Base-by-base conservation (phyloP, 2,797 vertebrate species). In the Jordanella pulchra region DNA sequence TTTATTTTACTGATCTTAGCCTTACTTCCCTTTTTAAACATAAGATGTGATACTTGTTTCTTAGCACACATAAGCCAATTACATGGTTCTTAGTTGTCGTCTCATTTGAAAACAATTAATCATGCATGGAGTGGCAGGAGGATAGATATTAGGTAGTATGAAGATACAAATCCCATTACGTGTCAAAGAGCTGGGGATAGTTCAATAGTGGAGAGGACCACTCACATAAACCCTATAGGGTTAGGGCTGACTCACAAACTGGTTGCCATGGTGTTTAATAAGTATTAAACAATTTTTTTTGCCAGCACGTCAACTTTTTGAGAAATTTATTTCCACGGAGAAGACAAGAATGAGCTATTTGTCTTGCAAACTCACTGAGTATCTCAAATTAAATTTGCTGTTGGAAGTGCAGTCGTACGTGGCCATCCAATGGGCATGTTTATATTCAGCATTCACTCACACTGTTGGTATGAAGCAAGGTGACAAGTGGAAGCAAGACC, bases 21-120 rank as follows among this genome's bases (percentile, higher is more conserved):
- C 63, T 65, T 48, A 50, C 35, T 18, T 81, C 65, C 72, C n/a
- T 60, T 67, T 30, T 47, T 51, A 64, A 71, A 78, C 72, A 64
- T 61, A 30, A 70, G 42, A 72, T 48, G 30, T 21, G n/a, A 53
- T 55, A 28, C 21, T 82, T 1, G 45, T 81, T 75, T 51, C 60
- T 54, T 73, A 51, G 65, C 76, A 78, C 72, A 89, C 81, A 79
- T 77, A 84, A 89, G 79, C 81, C 84, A 86, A 87, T 89, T 86
- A 84, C 83, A 86, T 80, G 66, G 77, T 76, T 84, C 85, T 86
- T 85, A 86, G 44, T 75, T 65, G 71, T 63, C n/a, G 61, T 89
- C 86, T 67, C 79, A 78, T 89, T 86, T 92, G 86, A 90, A 87
- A 83, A 85, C 71, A 75, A 84, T 69, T 89, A 90, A 90, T 92